A percentile compares a stretch with the other conserved stretches of the same genome.
Evolutionary conservation across 2,888 invertebrate genomes (phyloP).

Genomic region (Nesidiocoris tenuis): DNA sequence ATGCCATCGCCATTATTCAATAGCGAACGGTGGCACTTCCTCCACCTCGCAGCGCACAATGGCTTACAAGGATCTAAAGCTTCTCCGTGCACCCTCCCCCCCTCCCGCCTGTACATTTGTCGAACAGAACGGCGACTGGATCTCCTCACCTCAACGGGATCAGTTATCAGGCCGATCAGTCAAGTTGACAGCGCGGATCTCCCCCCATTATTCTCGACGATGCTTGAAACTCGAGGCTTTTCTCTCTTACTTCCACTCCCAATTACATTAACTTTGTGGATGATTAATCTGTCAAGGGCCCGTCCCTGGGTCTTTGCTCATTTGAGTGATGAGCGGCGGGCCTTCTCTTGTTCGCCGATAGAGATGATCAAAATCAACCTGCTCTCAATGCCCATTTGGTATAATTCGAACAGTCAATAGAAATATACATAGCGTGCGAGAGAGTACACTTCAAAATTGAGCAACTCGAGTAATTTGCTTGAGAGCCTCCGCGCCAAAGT

Average conservation of each 20-base stretch:
- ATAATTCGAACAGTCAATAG: neutral
- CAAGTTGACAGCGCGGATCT: constrained; percentile 34
- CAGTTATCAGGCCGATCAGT: constrained; percentile 37
- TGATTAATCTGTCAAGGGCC: neutral
- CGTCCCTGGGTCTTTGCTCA: neutral
- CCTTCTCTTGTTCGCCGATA: neutral
- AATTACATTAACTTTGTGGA: constrained; percentile 21
- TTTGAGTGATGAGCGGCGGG: neutral
- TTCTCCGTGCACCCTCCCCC: no score
- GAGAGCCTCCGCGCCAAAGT: no score
- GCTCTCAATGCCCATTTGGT: neutral
- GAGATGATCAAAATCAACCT: neutral
- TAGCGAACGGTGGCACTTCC: neutral
- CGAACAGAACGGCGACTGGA: neutral
- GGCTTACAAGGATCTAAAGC: neutral
- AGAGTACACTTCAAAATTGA: no score
- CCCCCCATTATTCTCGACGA: constrained; percentile 29
- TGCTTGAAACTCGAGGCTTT: constrained; percentile 19
- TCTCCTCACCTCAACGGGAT: constrained; percentile 17
- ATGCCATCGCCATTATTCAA: neutral
- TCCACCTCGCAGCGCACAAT: neutral
- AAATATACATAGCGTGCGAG: no score
- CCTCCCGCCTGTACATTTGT: neutral
- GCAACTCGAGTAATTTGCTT: no score
- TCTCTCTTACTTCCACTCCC: constrained; percentile 16